Evolutionary conservation across 2,888 invertebrate species (phyloP).

Genomic region (Isotomurus palustris): DNA sequence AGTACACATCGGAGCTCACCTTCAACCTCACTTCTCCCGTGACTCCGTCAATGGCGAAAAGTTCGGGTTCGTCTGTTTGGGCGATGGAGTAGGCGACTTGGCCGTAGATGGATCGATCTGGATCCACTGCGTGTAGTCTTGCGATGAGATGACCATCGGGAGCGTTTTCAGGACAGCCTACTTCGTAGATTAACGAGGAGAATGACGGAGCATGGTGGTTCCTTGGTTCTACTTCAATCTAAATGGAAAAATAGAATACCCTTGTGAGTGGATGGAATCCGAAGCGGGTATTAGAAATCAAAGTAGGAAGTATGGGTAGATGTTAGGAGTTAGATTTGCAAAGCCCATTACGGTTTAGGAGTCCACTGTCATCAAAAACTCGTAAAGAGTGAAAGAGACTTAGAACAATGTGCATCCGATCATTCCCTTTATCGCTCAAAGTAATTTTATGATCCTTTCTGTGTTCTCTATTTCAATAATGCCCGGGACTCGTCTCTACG

Average conservation of each 20-base stretch:
- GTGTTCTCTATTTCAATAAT: too few relatives aligned
- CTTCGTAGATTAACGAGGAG: conserved; percentile 70
- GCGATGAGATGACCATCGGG: conserved; percentile 69
- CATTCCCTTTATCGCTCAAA: too few relatives aligned
- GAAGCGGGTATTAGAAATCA: background rate
- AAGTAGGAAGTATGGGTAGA: too few relatives aligned
- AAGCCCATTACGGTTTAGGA: too few relatives aligned
- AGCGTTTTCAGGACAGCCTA: conserved; percentile 74
- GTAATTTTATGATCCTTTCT: too few relatives aligned
- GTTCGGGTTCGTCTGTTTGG: conserved; percentile 48
- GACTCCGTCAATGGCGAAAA: conserved; percentile 51
- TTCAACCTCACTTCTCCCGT: conserved; percentile 49
- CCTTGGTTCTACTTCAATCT: conserved; percentile 63
- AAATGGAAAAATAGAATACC: conserved; percentile 1
- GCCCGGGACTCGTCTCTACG: background rate
- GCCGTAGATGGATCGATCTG: conserved; percentile 68
- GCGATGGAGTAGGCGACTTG: conserved; percentile 69
- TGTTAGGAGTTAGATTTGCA: too few relatives aligned
- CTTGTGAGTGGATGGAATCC: background rate
- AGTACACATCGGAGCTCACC: conserved; percentile 37
- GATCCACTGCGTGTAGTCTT: conserved; percentile 73
- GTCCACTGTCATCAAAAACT: too few relatives aligned
- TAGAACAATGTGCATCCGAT: too few relatives aligned
- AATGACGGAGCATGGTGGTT: conserved; percentile 77
- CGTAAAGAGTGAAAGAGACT: too few relatives aligned